These are phyloP conservation scores for Blera fallax DNA, from an alignment of 2,888 invertebrate species.

Conservation along the genomic window DNA sequence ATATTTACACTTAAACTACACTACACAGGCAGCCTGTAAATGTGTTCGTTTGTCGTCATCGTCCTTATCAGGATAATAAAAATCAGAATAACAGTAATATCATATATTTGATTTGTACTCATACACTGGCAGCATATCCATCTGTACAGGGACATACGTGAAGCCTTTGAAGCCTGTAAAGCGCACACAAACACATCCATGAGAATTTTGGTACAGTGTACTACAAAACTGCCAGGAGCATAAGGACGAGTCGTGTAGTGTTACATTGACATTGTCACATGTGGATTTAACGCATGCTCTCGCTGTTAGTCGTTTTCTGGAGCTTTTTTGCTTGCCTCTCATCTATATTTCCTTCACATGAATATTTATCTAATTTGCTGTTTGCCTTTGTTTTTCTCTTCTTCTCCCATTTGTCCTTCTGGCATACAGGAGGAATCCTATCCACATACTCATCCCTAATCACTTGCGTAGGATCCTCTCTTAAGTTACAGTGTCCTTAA, in stretches of 20 bases:
- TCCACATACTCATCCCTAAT: constrained; percentile 1
- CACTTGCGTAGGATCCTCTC: background rate
- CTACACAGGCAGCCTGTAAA: constrained; percentile 23
- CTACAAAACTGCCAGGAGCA: constrained; percentile 40
- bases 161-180: background rate
- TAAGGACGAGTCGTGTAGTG: constrained; percentile 25
- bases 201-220: constrained; percentile 38
- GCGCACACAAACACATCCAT: constrained; percentile 1
- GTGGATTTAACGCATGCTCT: constrained; percentile 60
- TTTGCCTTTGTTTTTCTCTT: background rate
- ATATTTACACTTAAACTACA: constrained; percentile 57
- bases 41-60: constrained; percentile 60
- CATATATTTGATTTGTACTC: constrained; percentile 53
- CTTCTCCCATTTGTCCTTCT: constrained; percentile 25
- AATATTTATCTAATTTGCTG: background rate
- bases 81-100: constrained; percentile 61
- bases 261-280: constrained; percentile 64
- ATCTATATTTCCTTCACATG: background rate
- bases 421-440: background rate
- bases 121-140: constrained; percentile 10
- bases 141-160: background rate
- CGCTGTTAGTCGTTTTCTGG: background rate
- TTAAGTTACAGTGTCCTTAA: constrained; percentile 12
- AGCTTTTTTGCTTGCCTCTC: constrained; percentile 33
- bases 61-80: constrained; percentile 63